These are phyloP conservation scores for Eupithecia subfuscata DNA, from an alignment of 2,888 invertebrate genomes.

Conservation along the genomic window DNA sequence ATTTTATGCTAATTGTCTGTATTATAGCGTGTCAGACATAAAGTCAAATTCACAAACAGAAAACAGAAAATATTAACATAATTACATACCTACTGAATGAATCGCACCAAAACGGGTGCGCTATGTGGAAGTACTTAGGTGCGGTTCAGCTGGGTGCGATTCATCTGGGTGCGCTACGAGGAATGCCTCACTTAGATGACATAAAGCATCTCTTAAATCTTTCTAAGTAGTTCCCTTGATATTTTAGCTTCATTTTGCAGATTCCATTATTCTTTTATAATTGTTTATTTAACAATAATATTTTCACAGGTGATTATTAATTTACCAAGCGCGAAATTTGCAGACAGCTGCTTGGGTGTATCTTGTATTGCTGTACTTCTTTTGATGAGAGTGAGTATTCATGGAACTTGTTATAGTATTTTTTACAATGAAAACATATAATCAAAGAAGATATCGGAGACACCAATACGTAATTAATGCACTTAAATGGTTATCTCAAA, in stretches of 20 bases:
- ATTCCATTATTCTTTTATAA: not conserved
- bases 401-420: not conserved
- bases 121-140: too few relatives aligned
- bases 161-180: too few relatives aligned
- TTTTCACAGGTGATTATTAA: conserved; percentile 84
- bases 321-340: conserved; percentile 86
- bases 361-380: conserved; percentile 89
- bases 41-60: not conserved
- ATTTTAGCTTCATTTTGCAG: not conserved
- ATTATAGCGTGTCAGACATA: not conserved
- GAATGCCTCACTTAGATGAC: too few relatives aligned
- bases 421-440: not conserved
- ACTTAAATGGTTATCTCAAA: not conserved
- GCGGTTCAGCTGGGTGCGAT: too few relatives aligned
- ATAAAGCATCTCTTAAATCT: not conserved
- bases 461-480: not conserved
- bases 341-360: conserved; percentile 89
- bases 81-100: too few relatives aligned
- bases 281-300: conserved; percentile 5
- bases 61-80: not conserved
- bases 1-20: too few relatives aligned
- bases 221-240: not conserved
- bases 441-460: not conserved
- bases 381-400: conserved; percentile 87
- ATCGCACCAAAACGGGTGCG: too few relatives aligned